Evolutionary conservation across 2,888 invertebrate species (phyloP), one percentile per base, ranked within the genome.

Genomic region (Hemicrepidius hirtus): DNA sequence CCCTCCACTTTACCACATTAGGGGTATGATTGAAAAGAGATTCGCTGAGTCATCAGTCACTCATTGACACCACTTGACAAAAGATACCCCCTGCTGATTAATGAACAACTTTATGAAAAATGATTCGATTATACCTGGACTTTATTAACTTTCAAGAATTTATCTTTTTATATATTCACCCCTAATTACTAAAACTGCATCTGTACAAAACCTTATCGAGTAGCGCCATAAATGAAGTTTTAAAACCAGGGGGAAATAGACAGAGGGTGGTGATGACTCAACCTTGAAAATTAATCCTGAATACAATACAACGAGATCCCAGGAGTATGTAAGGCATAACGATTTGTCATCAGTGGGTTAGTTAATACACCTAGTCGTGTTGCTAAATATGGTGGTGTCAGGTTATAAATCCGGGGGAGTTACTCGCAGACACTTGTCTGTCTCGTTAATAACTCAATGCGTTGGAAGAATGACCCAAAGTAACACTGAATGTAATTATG

Each of bases 1-100:
- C 63, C 70, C 64, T 65, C 18, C 46, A 24, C 40, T 32, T 57
- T 53, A 69, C n/a, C 5, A 28, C 21, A 44, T 28, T 28, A 46
- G 70, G 70, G 70, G 64, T 46, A 16, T 68, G 32, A 70, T 64
- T 64, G 64, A 70, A 57, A 57, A 64, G 28, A 46, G 32, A 64
- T 70, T 69, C 46, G 59, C 59, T 64, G 63, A 65, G 40, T 65
- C 65, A 50, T 65, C 53, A 53, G 53, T 40, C 46, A 65, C 44
- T 62, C 50, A 66, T 66, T 57, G 66, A 44, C 57, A 55, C 28
- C 66, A 66, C 65, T 66, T 32, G 44, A 57, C 37, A 66, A 66
- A 57, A 24, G 57, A 46, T 21, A 32, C 57, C 57, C n/a, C n/a
- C 13, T 35, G 35, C 16, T 18, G 55, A 57, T 57, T 57, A 57